Evolutionary conservation across 2,888 invertebrate genomes (phyloP), one percentile per base, ranked within the genome.

Genomic region (Calliopum simillimum): DNA sequence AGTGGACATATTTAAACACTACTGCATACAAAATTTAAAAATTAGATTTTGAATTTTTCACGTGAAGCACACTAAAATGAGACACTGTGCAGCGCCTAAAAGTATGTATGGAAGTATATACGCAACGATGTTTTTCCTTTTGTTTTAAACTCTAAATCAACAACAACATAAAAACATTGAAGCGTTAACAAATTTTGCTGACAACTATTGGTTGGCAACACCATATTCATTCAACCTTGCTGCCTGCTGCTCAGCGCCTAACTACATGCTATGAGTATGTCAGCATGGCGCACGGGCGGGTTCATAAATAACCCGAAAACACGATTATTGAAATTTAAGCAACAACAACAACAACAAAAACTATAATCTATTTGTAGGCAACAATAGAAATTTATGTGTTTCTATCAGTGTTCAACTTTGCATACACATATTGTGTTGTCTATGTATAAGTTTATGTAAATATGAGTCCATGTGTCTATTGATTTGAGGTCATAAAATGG

Each of bases 141-240:
- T 65, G 56, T n/a, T 41, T 47, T 41, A 58, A 62, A 63, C 63
- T 63, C 23, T 21, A 51, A 49, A 13, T 19, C 49, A 63, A 4
- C 25, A 13, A 51, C 59, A n/a, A n/a, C n/a, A n/a, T 19, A 58
- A 58, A 41, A 67, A 41, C 49, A 61, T 64, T 70, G 70, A 71
- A 71, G 72, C 72, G 74, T 74, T 71, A 72, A 71, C 69, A 47
- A 72, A 63, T 75, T 73, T 73, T 71, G 75, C 73, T 75, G 75
- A 75, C 74, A 73, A 69, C 68, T 71, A 69, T 71, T 62, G 71
- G 33, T 25, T 41, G 21, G 12, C 41, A 16, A 12, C 64, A 43
- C n/a, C n/a, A n/a, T n/a, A n/a, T n/a, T n/a, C 43, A 43, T 44
- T 44, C 64, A 49, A 66, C 71, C 64, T 70, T 8, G 21, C 51